These are phyloP conservation scores for Coturnix japonica DNA, from an alignment of 2,113 vertebrate species.

Conservation along the genomic window DNA sequence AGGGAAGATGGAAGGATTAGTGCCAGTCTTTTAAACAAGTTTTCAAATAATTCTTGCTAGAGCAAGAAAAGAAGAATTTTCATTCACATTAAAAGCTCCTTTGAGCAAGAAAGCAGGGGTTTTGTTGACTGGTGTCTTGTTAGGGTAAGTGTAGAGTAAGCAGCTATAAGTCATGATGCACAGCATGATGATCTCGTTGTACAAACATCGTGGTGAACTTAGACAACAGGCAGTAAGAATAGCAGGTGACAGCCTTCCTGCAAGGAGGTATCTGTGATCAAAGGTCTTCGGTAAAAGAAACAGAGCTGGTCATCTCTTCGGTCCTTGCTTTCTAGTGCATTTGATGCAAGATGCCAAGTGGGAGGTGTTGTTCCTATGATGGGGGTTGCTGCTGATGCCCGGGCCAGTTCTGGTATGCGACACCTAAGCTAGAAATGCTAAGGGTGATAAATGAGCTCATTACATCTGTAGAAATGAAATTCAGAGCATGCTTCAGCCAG, in stretches of 20 bases:
- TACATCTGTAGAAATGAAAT: background rate
- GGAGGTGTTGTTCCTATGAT: conserved; percentile 11
- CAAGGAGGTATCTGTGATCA: background rate
- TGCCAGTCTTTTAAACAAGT: background rate
- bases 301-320: background rate
- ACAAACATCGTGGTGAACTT: conserved; percentile 7
- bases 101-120: background rate
- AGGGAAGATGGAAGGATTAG: background rate
- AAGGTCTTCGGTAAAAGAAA: background rate
- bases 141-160: background rate
- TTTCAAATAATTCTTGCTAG: background rate
- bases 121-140: background rate
- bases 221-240: background rate
- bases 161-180: background rate
- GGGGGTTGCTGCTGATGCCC: background rate
- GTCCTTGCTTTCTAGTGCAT: conserved; percentile 14
- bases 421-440: conserved; percentile 20
- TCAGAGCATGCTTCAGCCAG: background rate
- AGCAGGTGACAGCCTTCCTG: background rate
- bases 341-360: conserved; percentile 24
- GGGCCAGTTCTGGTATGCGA: background rate
- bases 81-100: background rate
- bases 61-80: background rate
- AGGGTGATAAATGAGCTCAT: background rate
- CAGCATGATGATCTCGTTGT: background rate